Evolutionary conservation across 1,140 invertebrate genomes (phyloP).

Genomic region (honey bee (Apis mellifera)): DNA sequence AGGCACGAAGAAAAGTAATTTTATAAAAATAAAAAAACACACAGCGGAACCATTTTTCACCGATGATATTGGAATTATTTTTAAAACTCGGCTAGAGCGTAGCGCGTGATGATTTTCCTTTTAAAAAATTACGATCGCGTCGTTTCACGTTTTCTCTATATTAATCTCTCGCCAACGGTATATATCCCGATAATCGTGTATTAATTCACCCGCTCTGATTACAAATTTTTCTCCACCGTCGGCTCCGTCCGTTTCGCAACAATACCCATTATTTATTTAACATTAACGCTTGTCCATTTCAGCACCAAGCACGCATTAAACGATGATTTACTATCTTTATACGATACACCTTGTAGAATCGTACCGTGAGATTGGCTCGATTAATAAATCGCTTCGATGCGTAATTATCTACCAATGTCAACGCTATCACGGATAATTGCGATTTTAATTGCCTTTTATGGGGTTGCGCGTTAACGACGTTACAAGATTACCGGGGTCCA

Average conservation of each 20-base stretch:
- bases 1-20: not conserved
- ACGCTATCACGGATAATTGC: not conserved
- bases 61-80: not conserved
- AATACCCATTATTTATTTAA: not conserved
- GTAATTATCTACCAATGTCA: conserved; percentile 15
- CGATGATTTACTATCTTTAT: conserved; percentile 7
- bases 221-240: not conserved
- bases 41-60: not conserved
- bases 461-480: not conserved
- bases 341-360: not conserved
- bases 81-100: not conserved
- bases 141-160: not conserved
- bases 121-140: not conserved
- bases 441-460: conserved; percentile 19
- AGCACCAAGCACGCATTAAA: not conserved
- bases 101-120: not conserved
- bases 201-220: conserved; percentile 3
- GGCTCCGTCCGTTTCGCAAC: too few species aligned
- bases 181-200: not conserved
- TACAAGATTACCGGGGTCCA: not conserved
- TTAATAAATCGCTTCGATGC: conserved; percentile 25
- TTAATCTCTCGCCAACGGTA: not conserved
- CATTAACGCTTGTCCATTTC: not conserved
- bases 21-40: not conserved
- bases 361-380: conserved; percentile 11